phyloP scores from a whole-genome alignment of 2,797 vertebrate genomes.

The Megaceryle alcyon region DNA sequence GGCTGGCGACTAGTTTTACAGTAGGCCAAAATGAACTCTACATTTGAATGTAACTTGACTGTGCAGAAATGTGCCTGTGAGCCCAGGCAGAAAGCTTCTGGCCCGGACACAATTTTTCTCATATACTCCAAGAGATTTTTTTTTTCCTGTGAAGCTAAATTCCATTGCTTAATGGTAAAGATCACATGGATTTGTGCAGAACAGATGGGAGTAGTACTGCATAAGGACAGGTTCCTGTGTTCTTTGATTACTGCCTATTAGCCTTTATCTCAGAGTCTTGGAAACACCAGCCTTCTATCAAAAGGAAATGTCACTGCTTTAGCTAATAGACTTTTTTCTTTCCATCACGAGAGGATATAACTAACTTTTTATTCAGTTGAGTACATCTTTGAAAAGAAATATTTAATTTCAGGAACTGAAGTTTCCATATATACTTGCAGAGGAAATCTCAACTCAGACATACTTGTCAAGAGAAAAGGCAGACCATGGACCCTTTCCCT shows the following conservation, averaged over 20 bases:
- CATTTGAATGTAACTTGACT: not conserved
- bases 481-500: not conserved
- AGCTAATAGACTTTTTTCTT: constrained; percentile 38
- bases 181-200: constrained; percentile 7
- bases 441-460: constrained; percentile 16
- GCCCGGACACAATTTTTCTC: not conserved
- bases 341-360: constrained; percentile 39
- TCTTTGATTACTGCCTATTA: constrained; percentile 52
- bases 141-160: not conserved
- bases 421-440: constrained; percentile 17
- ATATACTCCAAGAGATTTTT: not conserved
- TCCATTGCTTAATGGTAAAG: not conserved
- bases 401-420: constrained; percentile 58
- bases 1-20: not conserved
- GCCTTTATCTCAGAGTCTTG: constrained; percentile 46
- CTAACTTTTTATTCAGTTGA: constrained; percentile 2
- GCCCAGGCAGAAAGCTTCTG: not conserved
- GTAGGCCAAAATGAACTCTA: not conserved
- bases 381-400: constrained; percentile 42
- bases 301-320: constrained; percentile 60
- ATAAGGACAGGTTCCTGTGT: constrained; percentile 21
- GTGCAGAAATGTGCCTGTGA: not conserved
- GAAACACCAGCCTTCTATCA: constrained; percentile 41
- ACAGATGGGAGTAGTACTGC: constrained; percentile 2
- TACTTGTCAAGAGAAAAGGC: not conserved